Base-by-base conservation (phyloP, 2,888 invertebrate species). In the Exocentrus adspersus region DNA sequence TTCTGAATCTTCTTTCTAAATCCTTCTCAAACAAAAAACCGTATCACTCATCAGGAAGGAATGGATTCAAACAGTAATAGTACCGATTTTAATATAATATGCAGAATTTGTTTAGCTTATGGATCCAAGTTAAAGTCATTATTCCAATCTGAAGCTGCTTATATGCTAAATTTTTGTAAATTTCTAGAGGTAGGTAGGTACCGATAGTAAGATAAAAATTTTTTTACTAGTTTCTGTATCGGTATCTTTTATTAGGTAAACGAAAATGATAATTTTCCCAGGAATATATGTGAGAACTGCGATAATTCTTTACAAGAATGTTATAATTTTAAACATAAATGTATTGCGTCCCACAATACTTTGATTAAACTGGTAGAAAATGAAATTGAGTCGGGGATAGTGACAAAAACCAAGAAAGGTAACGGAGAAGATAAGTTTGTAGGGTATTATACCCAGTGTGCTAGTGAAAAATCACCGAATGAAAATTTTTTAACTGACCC, bases 241-340 rank as follows among this genome's bases (percentile, higher is more conserved):
- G 1, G 6, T 50, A 51, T 60, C 30, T 51, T 52, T 37, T 69
- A 62, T 46, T 64, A 75, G 72, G 68, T 66, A 20, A 62, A 16
- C 30, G 58, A 64, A 53, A 54, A 62, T 16, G 76, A 77, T 62
- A 70, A 68, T 7, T 69, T 70, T 16, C 77, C 78, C 1, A 63
- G 64, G 32, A 62, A 74, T 42, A 74, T 79, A 32, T 79, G 79
- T 51, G 24, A 53, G 10, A 65, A 53, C 28, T 79, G 79, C 58
- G 43, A 71, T 2, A 59, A 74, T 17, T 32, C 72, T 9, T 62
- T 77, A 19, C 56, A 68, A 12, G 69, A 76, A 53, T 68, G 72
- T 65, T 77, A 71, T 37, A 70, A 71, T 30, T 76, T 78, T 61
- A 77, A 75, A 66, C 65, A 74, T 42, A 64, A 72, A 56, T 78